A percentile compares a stretch with the other conserved stretches of the same genome.
These are phyloP conservation scores for Heterodera schachtii DNA, from an alignment of 1,140 invertebrate genomes.

Conservation along the genomic window DNA sequence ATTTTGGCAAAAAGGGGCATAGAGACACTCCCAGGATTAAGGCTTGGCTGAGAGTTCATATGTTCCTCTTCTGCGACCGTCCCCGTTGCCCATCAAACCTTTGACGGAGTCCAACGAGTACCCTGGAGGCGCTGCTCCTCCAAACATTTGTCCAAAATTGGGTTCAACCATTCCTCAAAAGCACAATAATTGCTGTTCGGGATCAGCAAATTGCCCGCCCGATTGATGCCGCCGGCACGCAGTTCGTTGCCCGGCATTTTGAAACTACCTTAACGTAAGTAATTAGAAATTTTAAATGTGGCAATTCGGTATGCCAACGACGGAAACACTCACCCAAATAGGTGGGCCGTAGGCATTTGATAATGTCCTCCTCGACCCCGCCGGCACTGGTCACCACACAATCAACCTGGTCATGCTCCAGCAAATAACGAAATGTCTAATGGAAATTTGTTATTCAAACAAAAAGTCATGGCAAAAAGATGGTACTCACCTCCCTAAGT, in stretches of 20 bases:
- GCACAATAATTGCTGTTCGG: conserved; percentile 98
- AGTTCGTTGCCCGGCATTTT: conserved; percentile 68
- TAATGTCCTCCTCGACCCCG: conserved; percentile 97
- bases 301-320: no score
- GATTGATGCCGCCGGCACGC: conserved; percentile 86
- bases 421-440: conserved; percentile 73
- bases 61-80: no score
- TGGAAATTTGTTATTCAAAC: no score
- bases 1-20: conserved; percentile 5
- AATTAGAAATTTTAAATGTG: no score
- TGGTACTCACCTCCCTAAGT: conserved; percentile 81
- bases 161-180: conserved; percentile 98
- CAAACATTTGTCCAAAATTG: conserved; percentile 87
- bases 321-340: conserved; percentile 75
- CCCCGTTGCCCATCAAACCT: conserved; percentile 14
- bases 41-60: no score
- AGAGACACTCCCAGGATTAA: no score
- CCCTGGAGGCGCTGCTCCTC: conserved; percentile 76
- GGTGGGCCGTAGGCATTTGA: conserved; percentile 94
- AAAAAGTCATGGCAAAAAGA: no score
- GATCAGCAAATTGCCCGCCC: conserved; percentile 94
- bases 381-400: conserved; percentile 96
- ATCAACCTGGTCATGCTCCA: conserved; percentile 88
- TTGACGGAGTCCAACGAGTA: conserved; percentile 83
- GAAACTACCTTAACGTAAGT: conserved; percentile 62